These are phyloP conservation scores for Tipula vernalis DNA, from an alignment of 2,888 invertebrate genomes.

Conservation along the genomic window DNA sequence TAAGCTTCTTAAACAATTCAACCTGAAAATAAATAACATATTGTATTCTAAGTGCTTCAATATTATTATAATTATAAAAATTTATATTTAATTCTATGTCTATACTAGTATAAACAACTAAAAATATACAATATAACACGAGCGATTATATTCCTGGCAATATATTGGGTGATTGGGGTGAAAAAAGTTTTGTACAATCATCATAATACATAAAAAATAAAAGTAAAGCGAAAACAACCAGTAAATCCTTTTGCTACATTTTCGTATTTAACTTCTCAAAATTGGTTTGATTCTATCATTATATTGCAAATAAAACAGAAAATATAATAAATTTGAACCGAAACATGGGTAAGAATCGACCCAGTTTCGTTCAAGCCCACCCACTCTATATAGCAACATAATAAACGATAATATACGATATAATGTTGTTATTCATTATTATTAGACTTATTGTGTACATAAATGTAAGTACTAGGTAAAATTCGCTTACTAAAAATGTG, in stretches of 20 bases:
- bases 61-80: neutral
- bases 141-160: neutral
- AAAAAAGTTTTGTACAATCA: neutral
- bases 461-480: neutral
- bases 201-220: neutral
- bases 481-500: neutral
- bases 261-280: neutral
- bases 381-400: neutral
- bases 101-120: neutral
- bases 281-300: slow-evolving; percentile 4
- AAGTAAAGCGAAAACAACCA: neutral
- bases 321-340: neutral
- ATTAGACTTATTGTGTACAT: neutral
- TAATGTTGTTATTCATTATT: neutral
- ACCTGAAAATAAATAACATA: neutral
- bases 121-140: neutral
- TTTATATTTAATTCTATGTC: neutral
- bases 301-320: neutral
- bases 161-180: neutral
- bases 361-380: neutral
- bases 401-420: neutral
- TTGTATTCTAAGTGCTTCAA: neutral
- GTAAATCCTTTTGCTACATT: neutral
- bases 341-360: neutral
- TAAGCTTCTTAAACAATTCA: neutral